phyloP scores from a whole-genome alignment of 2,888 invertebrate species.

The Eudemis profundana region DNA sequence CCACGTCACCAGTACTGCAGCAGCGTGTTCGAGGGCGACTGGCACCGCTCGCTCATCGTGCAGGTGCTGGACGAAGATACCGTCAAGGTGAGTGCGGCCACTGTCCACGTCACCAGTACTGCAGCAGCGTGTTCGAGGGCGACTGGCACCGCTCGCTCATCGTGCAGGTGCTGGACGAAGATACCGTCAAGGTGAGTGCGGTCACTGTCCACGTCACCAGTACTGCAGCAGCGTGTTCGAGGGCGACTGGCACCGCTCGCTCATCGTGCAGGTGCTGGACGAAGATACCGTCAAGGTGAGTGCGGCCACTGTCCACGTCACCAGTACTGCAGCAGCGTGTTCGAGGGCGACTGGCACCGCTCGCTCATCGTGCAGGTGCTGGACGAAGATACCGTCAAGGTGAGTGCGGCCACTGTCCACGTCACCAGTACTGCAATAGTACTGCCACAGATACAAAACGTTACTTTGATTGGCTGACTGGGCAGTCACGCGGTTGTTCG shows the following conservation, averaged over 20 bases:
- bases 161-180: conserved; percentile 67
- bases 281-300: conserved; percentile 73
- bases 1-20: conserved; percentile 80
- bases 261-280: conserved; percentile 73
- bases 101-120: conserved; percentile 77
- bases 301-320: conserved; percentile 63
- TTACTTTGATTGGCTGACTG: no score
- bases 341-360: conserved; percentile 81
- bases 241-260: conserved; percentile 81
- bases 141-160: conserved; percentile 84
- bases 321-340: conserved; percentile 77
- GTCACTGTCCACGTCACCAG: conserved; percentile 69
- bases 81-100: conserved; percentile 66
- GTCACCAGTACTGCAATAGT: conserved; percentile 79
- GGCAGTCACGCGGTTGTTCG: no score
- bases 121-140: conserved; percentile 69
- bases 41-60: conserved; percentile 82
- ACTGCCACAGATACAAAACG: no score
- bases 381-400: conserved; percentile 74
- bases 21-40: conserved; percentile 74
- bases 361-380: conserved; percentile 73
- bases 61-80: conserved; percentile 66
- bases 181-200: conserved; percentile 72
- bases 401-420: conserved; percentile 57
- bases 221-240: conserved; percentile 76